Conservation (phyloP, 2,113 vertebrate genomes). For the Heliornis fulica region DNA sequence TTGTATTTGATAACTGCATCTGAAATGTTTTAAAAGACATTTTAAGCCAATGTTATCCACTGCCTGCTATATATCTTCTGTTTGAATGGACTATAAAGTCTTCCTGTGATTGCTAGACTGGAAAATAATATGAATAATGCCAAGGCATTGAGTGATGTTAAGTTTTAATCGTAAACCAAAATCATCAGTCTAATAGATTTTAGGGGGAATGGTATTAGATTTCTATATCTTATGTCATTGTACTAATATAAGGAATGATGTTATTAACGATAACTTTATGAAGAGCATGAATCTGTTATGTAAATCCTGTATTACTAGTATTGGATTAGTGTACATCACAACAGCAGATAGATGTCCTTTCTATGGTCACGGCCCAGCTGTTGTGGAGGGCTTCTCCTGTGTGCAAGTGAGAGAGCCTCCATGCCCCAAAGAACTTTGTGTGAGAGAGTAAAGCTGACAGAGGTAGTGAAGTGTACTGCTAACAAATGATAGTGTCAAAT, state of each 20-base stretch:
- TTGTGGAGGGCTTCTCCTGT: background rate
- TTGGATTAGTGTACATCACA: background rate
- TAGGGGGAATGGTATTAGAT: background rate
- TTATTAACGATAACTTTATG: background rate
- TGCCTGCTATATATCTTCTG: background rate
- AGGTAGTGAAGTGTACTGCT: background rate
- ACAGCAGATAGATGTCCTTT: background rate
- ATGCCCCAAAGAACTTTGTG: background rate
- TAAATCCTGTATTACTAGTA: background rate
- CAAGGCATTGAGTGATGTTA: background rate
- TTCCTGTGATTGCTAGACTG: background rate
- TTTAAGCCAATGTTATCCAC: background rate
- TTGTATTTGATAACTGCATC: background rate
- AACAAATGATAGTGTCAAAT: background rate
- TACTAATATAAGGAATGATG: background rate
- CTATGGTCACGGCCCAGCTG: background rate
- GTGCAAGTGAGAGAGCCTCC: background rate
- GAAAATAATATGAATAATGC: slow-evolving; percentile 9
- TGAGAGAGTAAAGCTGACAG: background rate
- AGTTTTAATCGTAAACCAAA: background rate
- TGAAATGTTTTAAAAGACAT: background rate
- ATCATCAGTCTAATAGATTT: background rate
- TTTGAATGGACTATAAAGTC: background rate
- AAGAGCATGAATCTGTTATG: background rate
- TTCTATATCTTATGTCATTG: background rate